Evolutionary conservation across 1,140 invertebrate species (phyloP), one percentile per base, ranked within the genome.

Genomic region (Kradibia gibbosae): DNA sequence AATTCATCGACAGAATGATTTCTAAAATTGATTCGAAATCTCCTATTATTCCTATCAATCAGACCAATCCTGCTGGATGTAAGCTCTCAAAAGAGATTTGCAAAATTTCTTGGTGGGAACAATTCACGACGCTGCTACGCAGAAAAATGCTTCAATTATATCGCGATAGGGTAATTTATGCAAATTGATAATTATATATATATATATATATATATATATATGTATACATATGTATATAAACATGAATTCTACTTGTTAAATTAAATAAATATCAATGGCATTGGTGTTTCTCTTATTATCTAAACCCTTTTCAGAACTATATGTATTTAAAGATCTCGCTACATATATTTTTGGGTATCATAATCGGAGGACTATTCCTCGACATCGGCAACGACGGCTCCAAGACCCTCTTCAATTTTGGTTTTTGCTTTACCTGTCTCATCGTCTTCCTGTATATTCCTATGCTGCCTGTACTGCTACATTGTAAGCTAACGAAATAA

Each of bases 381-480:
- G 91, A 93, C 53, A 95, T 96, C 87, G 96, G 95, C 10, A 93
- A 94, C 80, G 95, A 96, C 84, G 96, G 94, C 0, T 95, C 95
- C 0, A 96, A 95, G 86, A 95, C 95, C 0, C 91, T 96, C 15
- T 96, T 95, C 85, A 96, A 96, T 87, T 96, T 96, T 87, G 95
- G 95, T 17, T 96, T 96, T 86, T 96, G 95, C 84, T 96, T 95
- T 80, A 93, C 94, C 0, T 95, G 94, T 82, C 90, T 95, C 45
- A 96, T 97, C 70, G 93, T 94, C 3, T 95, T 96, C 87, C 91
- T 96, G 78, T 97, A 96, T 86, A 92, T 96, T 34, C 95, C 96
- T 0, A 95, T 97, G 94, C 93, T 96, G 90, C 95, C 96, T 3
- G 92, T 96, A 48, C 88, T 97, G 55, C 89, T 96, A 82, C 92